Percentiles rank a stretch among this genome's conserved stretches.
These are phyloP conservation scores for Euwallacea fornicatus DNA, from an alignment of 1,140 invertebrate species.

Conservation along the genomic window DNA sequence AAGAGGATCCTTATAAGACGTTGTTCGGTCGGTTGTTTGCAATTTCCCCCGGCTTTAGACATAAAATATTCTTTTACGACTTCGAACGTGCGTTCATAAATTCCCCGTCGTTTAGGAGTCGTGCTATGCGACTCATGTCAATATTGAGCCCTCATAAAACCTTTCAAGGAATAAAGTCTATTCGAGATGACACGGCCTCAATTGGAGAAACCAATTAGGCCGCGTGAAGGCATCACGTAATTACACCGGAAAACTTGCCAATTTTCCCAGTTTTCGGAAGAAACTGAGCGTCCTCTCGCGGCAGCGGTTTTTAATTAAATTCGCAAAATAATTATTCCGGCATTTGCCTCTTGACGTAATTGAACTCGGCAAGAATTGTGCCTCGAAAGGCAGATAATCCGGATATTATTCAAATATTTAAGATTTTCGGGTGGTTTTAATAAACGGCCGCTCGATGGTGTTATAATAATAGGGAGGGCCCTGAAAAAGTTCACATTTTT, in stretches of 20 bases:
- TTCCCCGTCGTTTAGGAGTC: background rate
- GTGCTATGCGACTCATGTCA: background rate
- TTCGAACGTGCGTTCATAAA: background rate
- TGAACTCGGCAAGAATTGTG: constrained; percentile 33
- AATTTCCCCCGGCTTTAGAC: background rate
- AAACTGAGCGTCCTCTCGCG: constrained; percentile 20
- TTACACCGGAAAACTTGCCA: constrained; percentile 4
- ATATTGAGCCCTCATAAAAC: background rate
- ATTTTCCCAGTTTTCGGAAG: constrained; percentile 7
- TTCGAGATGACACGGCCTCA: background rate
- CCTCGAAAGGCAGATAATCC: constrained; percentile 11
- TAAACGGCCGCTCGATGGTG: background rate
- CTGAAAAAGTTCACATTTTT: too few relatives aligned
- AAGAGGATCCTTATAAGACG: background rate
- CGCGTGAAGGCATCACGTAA: background rate
- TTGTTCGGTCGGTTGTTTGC: too few relatives aligned
- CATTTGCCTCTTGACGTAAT: constrained; percentile 34
- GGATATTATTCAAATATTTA: constrained; percentile 29
- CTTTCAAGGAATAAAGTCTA: background rate
- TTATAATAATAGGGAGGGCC: too few relatives aligned
- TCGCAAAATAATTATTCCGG: constrained; percentile 37
- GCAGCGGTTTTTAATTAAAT: constrained; percentile 36
- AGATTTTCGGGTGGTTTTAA: constrained; percentile 4
- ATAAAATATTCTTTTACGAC: constrained; percentile 7
- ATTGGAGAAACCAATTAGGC: constrained; percentile 6